Base-by-base conservation (phyloP, 2,888 invertebrate species). In the Acrobasis repandana region DNA sequence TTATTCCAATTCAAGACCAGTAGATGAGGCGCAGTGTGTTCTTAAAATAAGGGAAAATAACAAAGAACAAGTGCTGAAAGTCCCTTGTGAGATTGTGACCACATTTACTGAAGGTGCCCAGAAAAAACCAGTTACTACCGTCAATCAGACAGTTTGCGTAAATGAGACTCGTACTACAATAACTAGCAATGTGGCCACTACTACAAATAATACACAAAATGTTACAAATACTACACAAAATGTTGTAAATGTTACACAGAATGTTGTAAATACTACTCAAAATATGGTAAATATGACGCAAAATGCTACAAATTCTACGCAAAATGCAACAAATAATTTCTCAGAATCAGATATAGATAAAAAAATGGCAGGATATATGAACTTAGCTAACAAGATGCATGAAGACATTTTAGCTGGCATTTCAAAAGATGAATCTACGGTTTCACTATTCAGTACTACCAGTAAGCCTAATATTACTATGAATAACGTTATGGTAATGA, bases 21-120 rank as follows among this genome's bases (percentile, higher is more conserved):
- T 72, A 38, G 79, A 83, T 20, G 71, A 76, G 62, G 91, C 91
- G 14, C 71, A 66, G 3, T 92, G 91, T 60, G 69, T 74, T 11
- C 75, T 92, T 46, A 86, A 78, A 70, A 76, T 91, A 10, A 83
- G 76, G 61, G 87, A 90, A 67, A 79, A 84, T 36, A 77, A 75
- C 9, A 79, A 75, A 47, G 59, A 74, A 15, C 78, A 88, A 67
- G 66, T 71, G 16, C 66, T 91, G 14, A 88, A 80, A 70, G 82
- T 92, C 68, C 91, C 91, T 1, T 92, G 91, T 68, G 91, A 88
- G 76, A 90, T 90, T 9, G 90, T 92, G 9, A 88, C 91, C 1
- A 92, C 91, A 1, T 92, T 92, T 63, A 83, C 85, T 4, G 77
- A 84, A 64, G 84, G 76, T 3, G 85, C 64, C 62, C 64, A 73